A percentile compares a stretch with the other conserved stretches of the same genome.
These are phyloP conservation scores for Neomorphus geoffroyi DNA, from an alignment of 2,797 vertebrate genomes.

Conservation along the genomic window DNA sequence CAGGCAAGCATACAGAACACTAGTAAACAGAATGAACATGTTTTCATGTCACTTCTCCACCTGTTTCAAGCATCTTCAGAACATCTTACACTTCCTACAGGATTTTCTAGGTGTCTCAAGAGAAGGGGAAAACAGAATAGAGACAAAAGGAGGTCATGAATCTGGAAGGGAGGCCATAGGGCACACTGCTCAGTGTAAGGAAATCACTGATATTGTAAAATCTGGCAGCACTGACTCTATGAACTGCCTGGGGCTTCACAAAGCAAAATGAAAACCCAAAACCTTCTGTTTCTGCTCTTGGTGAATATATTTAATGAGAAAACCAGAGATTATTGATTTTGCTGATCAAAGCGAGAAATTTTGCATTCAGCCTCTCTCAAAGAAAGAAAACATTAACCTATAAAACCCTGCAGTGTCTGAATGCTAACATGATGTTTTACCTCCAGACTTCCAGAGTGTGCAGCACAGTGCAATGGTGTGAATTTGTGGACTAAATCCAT, in stretches of 20 bases:
- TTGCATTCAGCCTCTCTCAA: background rate
- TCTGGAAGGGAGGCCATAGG: background rate
- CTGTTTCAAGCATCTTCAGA: background rate
- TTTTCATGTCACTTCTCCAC: background rate
- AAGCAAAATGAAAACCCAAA: background rate
- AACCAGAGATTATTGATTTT: background rate
- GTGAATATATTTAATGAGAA: background rate
- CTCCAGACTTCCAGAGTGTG: conserved; percentile 82
- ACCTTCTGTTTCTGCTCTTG: background rate
- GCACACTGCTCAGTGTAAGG: background rate
- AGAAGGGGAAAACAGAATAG: background rate
- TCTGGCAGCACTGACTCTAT: background rate
- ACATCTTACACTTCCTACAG: background rate
- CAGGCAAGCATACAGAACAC: background rate
- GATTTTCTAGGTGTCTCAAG: background rate
- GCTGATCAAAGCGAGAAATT: background rate
- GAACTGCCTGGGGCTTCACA: background rate
- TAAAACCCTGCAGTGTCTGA: background rate
- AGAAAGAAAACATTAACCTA: background rate
- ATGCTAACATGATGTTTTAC: conserved; percentile 56
- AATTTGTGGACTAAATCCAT: conserved; percentile 77
- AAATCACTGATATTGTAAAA: background rate
- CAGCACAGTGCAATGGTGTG: conserved; percentile 81
- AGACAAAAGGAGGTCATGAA: background rate
- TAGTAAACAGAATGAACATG: background rate